phyloP scores from a whole-genome alignment of 2,888 invertebrate species.

The Callinectes sapidus region DNA sequence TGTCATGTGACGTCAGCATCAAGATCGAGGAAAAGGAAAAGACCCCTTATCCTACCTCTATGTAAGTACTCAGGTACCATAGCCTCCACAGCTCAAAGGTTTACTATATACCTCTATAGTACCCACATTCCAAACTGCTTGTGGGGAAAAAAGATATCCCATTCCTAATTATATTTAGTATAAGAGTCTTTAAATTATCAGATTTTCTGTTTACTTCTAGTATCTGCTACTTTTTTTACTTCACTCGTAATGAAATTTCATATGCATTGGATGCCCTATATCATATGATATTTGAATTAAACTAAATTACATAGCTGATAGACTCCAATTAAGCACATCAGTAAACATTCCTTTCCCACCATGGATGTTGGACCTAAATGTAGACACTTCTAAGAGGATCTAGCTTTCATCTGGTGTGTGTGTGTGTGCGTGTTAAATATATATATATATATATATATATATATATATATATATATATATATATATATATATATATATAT shows the following conservation, averaged over 20 bases:
- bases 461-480: slow-evolving; percentile 45
- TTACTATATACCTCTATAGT: not conserved
- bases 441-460: slow-evolving; percentile 48
- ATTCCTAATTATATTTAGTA: slow-evolving; percentile 22
- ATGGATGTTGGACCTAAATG: not conserved
- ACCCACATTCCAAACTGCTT: slow-evolving; percentile 22
- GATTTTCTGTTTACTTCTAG: not conserved
- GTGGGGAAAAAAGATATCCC: slow-evolving; percentile 18
- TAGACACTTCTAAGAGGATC: not conserved
- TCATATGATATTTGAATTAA: not conserved
- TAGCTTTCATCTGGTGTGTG: not conserved
- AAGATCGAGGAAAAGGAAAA: slow-evolving; percentile 72
- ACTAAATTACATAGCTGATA: not conserved
- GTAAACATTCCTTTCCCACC: not conserved
- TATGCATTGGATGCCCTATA: not conserved
- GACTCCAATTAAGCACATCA: not conserved
- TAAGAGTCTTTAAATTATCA: slow-evolving; percentile 8
- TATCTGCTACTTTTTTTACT: slow-evolving; percentile 2
- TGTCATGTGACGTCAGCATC: slow-evolving; percentile 68
- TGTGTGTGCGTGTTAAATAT: slow-evolving; percentile 35
- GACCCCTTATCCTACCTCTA: slow-evolving; percentile 65
- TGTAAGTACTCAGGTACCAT: slow-evolving; percentile 67
- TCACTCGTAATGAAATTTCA: not conserved
- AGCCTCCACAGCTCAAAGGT: slow-evolving; percentile 27
- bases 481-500: slow-evolving; percentile 52